Conservation (phyloP, 1,140 invertebrate species). For the Ridgeia piscesae region DNA sequence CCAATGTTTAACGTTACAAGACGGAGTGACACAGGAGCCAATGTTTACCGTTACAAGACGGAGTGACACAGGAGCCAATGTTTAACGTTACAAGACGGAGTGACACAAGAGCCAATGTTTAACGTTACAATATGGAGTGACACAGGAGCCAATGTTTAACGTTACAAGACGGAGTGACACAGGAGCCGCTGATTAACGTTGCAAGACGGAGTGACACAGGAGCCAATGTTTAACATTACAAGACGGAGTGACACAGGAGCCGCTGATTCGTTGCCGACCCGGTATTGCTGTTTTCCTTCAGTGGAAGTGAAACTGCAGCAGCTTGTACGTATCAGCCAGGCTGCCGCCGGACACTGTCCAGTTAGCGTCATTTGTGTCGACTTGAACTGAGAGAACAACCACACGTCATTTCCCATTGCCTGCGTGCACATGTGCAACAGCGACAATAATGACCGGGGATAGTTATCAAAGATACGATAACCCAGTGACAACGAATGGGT, state of each 20-base stretch:
- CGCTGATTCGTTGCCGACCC: too few relatives aligned
- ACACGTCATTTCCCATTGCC: not conserved
- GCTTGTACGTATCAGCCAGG: conserved; percentile 56
- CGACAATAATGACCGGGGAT: not conserved
- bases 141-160: not conserved
- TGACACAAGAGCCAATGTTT: not conserved
- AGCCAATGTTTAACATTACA: not conserved
- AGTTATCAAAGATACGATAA: not conserved
- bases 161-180: too few relatives aligned
- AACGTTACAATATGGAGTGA: not conserved
- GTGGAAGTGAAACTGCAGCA: conserved; percentile 51
- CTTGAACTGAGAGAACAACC: not conserved
- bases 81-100: too few relatives aligned
- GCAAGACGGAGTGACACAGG: not conserved
- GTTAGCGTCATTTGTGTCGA: not conserved
- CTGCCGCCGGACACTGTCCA: conserved; percentile 50
- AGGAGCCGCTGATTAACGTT: too few relatives aligned
- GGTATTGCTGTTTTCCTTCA: too few relatives aligned
- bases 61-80: not conserved
- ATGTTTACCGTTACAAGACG: not conserved
- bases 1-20: too few relatives aligned
- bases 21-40: not conserved
- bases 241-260: not conserved
- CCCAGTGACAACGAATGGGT: not conserved
- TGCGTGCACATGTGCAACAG: not conserved